These are phyloP conservation scores for Malurus alboscapulatus DNA, from an alignment of 2,113 vertebrate species.

Conservation along the genomic window DNA sequence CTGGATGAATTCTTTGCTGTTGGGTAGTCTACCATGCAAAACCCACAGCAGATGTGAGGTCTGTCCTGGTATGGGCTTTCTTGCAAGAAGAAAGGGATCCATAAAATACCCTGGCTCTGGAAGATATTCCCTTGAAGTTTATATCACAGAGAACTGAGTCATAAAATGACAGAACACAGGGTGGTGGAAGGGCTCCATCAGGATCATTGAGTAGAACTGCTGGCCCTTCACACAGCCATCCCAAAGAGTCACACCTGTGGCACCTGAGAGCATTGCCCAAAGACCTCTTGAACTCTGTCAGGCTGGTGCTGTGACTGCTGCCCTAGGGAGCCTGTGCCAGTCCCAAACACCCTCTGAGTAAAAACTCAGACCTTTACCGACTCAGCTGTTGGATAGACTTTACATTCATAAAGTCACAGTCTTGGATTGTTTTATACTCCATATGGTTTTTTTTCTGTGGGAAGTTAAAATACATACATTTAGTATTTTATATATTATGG, in stretches of 20 bases:
- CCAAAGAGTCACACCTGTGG: background rate
- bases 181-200: background rate
- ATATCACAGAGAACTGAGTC: background rate
- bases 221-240: background rate
- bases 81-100: background rate
- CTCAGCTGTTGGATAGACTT: background rate
- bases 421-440: background rate
- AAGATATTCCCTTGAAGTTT: background rate
- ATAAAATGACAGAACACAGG: background rate
- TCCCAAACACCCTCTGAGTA: accelerated
- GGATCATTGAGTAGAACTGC: no score
- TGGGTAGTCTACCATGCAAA: background rate
- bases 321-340: background rate
- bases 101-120: background rate
- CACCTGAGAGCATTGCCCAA: background rate
- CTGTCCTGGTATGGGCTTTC: no score
- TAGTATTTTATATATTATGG: background rate
- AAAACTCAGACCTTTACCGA: background rate
- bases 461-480: background rate
- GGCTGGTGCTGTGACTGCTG: background rate
- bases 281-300: background rate
- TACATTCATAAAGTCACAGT: background rate
- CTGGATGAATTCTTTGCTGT: background rate
- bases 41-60: background rate
- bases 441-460: background rate